These are phyloP conservation scores for Tenthredo distinguenda DNA, from an alignment of 2,888 invertebrate genomes.

Conservation along the genomic window DNA sequence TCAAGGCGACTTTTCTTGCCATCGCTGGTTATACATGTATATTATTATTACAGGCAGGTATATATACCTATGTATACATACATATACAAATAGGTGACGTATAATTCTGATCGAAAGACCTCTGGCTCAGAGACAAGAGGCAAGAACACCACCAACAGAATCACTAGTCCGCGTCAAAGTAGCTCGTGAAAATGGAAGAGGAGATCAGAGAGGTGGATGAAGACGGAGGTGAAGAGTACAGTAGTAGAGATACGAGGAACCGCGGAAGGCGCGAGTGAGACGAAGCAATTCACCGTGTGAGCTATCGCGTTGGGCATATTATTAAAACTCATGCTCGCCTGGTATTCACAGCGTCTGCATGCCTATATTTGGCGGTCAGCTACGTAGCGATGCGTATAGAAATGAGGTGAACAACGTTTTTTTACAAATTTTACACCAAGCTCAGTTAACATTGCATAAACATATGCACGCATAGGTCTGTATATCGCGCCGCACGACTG, in stretches of 20 bases:
- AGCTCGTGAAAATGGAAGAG: conserved; percentile 37
- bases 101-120: conserved; percentile 17
- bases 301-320: conserved; percentile 46
- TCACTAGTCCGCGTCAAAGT: conserved; percentile 32
- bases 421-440: not conserved
- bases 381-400: conserved; percentile 39
- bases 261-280: conserved; percentile 20
- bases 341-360: conserved; percentile 43
- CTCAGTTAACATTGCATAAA: too few relatives aligned
- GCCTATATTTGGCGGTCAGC: conserved; percentile 52
- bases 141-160: conserved; percentile 3
- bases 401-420: conserved; percentile 37
- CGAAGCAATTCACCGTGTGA: conserved; percentile 24
- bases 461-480: not conserved
- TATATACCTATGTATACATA: not conserved
- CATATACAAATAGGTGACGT: not conserved
- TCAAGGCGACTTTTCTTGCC: conserved; percentile 42
- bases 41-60: conserved; percentile 29
- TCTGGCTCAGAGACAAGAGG: conserved; percentile 14
- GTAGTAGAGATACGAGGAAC: conserved; percentile 1
- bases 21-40: conserved; percentile 9
- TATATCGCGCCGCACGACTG: not conserved
- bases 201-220: not conserved
- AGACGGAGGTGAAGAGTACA: conserved; percentile 18
- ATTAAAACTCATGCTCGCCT: conserved; percentile 51